Evolutionary conservation across 1,140 invertebrate genomes (phyloP).

Genomic region (Eumaeus atala): DNA sequence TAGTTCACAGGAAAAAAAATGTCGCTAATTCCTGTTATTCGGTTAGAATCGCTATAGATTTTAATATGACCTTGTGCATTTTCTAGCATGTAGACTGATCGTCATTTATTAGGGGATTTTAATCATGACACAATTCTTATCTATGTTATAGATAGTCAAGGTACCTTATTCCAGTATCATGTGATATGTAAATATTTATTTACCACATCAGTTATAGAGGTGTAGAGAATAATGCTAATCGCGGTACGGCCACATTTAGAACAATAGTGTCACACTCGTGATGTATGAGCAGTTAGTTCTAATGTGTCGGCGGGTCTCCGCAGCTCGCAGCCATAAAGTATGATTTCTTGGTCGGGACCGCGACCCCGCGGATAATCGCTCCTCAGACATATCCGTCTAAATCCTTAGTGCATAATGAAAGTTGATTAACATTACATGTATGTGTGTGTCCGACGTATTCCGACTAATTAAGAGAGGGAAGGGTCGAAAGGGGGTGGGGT

Average conservation of each 20-base stretch:
- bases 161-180: too few relatives aligned
- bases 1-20: too few relatives aligned
- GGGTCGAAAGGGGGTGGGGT: conserved; percentile 62
- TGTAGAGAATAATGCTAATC: conserved; percentile 15
- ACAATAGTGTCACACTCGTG: conserved; percentile 54
- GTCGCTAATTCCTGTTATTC: too few relatives aligned
- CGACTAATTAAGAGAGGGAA: conserved; percentile 73
- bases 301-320: conserved; percentile 51
- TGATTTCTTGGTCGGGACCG: conserved; percentile 70
- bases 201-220: too few relatives aligned
- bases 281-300: conserved; percentile 67
- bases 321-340: conserved; percentile 69
- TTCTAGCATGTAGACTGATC: too few relatives aligned
- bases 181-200: too few relatives aligned
- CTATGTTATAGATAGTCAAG: too few relatives aligned
- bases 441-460: conserved; percentile 73
- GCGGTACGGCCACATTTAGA: conserved; percentile 41
- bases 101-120: too few relatives aligned
- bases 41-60: too few relatives aligned
- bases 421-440: conserved; percentile 67
- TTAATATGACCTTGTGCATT: too few relatives aligned
- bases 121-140: too few relatives aligned
- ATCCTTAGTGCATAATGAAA: conserved; percentile 74
- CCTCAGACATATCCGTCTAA: conserved; percentile 71
- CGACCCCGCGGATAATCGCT: conserved; percentile 68